Percentiles rank a stretch among this genome's conserved stretches.
Conservation (phyloP, 2,113 vertebrate species). For the Uropsilus gracilis region DNA sequence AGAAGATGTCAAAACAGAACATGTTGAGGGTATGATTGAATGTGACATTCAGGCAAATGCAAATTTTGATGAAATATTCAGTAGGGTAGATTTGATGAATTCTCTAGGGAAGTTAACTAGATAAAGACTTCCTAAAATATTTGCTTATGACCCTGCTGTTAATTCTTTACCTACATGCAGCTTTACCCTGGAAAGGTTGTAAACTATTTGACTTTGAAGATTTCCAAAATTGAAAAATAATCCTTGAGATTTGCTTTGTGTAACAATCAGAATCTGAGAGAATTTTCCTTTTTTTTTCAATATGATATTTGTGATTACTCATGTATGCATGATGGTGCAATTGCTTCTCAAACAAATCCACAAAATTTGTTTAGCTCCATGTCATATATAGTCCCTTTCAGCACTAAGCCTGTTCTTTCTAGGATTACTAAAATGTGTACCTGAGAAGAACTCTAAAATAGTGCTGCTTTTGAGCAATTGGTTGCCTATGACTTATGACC, state of each 20-base stretch:
- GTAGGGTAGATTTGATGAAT: background rate
- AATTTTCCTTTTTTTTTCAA: background rate
- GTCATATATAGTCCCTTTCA: background rate
- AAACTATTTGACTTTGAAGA: background rate
- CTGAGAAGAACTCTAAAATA: conserved; percentile 24
- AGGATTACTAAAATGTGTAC: background rate
- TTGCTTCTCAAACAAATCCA: background rate
- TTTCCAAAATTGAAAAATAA: conserved; percentile 26
- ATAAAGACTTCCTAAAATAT: conserved; percentile 10
- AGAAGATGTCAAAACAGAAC: background rate
- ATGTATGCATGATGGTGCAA: background rate
- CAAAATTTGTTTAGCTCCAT: background rate
- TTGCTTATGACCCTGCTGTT: background rate
- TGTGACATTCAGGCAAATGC: background rate
- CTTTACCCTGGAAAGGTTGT: background rate
- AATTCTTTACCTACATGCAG: background rate
- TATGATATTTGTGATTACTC: background rate
- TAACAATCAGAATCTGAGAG: background rate
- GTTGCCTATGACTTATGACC: background rate
- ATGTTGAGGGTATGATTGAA: background rate
- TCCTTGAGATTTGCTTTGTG: background rate
- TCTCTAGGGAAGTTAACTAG: background rate
- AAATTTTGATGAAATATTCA: background rate
- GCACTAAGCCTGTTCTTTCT: background rate
- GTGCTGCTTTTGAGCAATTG: background rate